Evolutionary conservation across 2,797 vertebrate species (phyloP).

Genomic region (Eulemur mongoz): DNA sequence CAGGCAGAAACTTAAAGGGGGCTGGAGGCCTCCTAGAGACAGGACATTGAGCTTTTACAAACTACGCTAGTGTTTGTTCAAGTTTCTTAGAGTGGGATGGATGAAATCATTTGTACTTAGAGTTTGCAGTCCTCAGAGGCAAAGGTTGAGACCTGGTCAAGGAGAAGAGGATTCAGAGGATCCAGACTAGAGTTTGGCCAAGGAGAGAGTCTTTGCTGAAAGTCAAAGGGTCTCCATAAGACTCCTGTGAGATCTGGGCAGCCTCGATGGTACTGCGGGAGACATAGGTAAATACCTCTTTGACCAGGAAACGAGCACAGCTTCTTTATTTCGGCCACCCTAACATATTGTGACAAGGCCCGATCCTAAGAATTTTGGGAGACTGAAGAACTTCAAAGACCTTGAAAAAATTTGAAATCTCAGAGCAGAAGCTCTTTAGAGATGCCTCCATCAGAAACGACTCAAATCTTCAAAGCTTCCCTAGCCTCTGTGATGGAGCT

Average conservation of each 20-base stretch:
- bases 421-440: not conserved
- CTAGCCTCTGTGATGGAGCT: not conserved
- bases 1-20: not conserved
- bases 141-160: not conserved
- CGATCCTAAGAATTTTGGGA: not conserved
- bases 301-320: not conserved
- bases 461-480: not conserved
- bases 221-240: not conserved
- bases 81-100: not conserved
- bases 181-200: not conserved
- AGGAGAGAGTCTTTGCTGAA: not conserved
- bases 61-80: not conserved
- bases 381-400: not conserved
- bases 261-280: not conserved
- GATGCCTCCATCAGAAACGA: not conserved
- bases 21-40: not conserved
- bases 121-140: not conserved
- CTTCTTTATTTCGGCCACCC: not conserved
- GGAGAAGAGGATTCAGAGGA: not conserved
- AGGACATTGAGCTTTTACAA: not conserved
- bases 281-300: not conserved
- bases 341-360: not conserved
- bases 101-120: not conserved
- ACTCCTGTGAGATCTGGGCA: not conserved
- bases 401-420: not conserved